Base-by-base conservation (phyloP, 2,888 invertebrate species). In the Melanophora roralis region DNA sequence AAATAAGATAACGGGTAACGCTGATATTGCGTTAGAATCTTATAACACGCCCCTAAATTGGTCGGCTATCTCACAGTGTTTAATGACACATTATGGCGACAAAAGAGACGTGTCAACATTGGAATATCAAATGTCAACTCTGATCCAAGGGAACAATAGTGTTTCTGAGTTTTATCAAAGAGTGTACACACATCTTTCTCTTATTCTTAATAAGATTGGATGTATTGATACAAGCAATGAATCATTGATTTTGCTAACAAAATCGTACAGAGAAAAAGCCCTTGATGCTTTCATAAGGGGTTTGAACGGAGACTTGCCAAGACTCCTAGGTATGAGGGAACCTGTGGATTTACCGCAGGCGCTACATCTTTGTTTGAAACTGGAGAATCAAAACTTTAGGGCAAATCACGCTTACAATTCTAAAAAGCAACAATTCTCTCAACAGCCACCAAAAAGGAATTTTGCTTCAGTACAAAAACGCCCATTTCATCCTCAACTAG, bases 231-330 rank as follows among this genome's bases (percentile, higher is more conserved):
- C 43, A 4, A 32, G 51, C 11, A 51, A 12, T 8, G 23, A 57
- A n/a, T 38, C 40, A 23, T n/a, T 57, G 1, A 21, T n/a, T 14
- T 8, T 57, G 16, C 0, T 40, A 0, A 57, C 38, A 23, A 38
- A 67, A 8, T 38, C 55, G 2, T 67, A 67, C 32, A 40, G 55
- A 9, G 43, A 67, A 1, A 45, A 55, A 16, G 68, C 68, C 7
- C 19, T 68, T 5, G 68, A 68, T 14, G 57, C 68, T 3, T 68
- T 68, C 7, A 57, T 68, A 43, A 57, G 68, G 9, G 68, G 68
- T 5, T 21, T 67, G 8, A 67, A 23, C 11, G 55, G 55, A 5
- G 68, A 67, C 5, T 32, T 53, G 16, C 53, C 68, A 0, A 34
- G 34, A 11, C 34, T 68, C 0, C 6, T 68, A 32, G 43, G 55